These are phyloP conservation scores for Drosophila formosana DNA, from an alignment of 2,888 invertebrate genomes.

Conservation along the genomic window DNA sequence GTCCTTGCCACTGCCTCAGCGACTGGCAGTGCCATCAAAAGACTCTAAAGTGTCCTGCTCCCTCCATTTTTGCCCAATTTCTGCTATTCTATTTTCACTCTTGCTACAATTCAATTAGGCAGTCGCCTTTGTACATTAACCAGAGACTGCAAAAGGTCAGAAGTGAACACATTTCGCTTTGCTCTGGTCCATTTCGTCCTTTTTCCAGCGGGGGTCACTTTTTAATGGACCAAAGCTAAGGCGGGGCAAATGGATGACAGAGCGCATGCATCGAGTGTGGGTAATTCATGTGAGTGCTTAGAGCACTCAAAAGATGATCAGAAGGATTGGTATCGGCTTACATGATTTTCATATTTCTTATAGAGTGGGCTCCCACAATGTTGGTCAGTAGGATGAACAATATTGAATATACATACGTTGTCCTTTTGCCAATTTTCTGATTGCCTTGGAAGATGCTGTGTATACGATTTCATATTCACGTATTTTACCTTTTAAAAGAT, in stretches of 20 bases:
- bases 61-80: constrained; percentile 35
- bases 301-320: constrained; percentile 26
- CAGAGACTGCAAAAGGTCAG: constrained; percentile 44
- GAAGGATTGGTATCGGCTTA: constrained; percentile 1
- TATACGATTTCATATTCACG: too few relatives aligned
- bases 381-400: background rate
- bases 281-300: constrained; percentile 4
- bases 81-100: constrained; percentile 31
- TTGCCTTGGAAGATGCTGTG: background rate
- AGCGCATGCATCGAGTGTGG: constrained; percentile 1
- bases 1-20: constrained; percentile 41
- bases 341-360: background rate
- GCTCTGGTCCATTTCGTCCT: constrained; percentile 6
- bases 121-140: constrained; percentile 46
- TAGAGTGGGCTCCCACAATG: background rate
- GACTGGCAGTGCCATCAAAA: constrained; percentile 45
- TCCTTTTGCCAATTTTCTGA: background rate
- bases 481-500: too few relatives aligned
- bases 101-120: constrained; percentile 75
- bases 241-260: constrained; percentile 5
- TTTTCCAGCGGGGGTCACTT: constrained; percentile 7
- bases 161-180: constrained; percentile 40
- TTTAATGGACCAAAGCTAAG: constrained; percentile 29
- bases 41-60: constrained; percentile 47
- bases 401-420: background rate